Evolutionary conservation across 2,797 vertebrate genomes (phyloP), one percentile per base, ranked within the genome.

Genomic region (Takifugu rubripes): DNA sequence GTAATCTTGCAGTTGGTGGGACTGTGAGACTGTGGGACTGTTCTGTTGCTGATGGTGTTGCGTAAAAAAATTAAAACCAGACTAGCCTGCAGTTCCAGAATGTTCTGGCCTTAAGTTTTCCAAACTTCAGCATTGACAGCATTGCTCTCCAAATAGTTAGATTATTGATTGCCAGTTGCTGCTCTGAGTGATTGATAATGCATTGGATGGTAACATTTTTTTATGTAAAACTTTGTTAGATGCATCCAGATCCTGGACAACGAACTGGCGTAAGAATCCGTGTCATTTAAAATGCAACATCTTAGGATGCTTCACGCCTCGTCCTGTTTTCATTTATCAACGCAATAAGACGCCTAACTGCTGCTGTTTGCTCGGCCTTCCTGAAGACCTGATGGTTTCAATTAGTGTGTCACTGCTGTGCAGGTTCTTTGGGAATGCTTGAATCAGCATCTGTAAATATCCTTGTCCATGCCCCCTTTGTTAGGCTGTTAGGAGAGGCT

Each of bases 231-330:
- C 82, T 77, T 83, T 67, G 84, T 87, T 86, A 94, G 93, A 93
- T 92, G 91, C 92, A 90, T 70, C 90, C 89, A 6, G 90, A 90
- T 68, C 81, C 85, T 52, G 93, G 92, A 92, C 91, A 89, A 66
- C 90, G 87, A 81, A 88, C 89, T 66, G 90, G 89, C 84, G 93
- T 94, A 94, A 94, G 93, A 87, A 81, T 88, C 64, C 84, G 78
- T 89, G 72, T 91, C 72, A 84, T 54, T 66, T 66, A 66, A 64
- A 68, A 63, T 45, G 66, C 56, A 58, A 65, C 70, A 64, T 85
- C 40, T 69, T 59, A 56, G 42, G 46, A 29, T 36, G 12, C 27
- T 14, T 54, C 50, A 72, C 55, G 53, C 59, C 36, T 10, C 12
- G 36, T 14, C 36, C 12, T 40, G 36, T 40, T 4, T 40, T 40